Percentiles rank a stretch among this genome's conserved stretches.
These are phyloP conservation scores for Argyra leucocephala DNA, from an alignment of 2,888 invertebrate genomes.

Conservation along the genomic window DNA sequence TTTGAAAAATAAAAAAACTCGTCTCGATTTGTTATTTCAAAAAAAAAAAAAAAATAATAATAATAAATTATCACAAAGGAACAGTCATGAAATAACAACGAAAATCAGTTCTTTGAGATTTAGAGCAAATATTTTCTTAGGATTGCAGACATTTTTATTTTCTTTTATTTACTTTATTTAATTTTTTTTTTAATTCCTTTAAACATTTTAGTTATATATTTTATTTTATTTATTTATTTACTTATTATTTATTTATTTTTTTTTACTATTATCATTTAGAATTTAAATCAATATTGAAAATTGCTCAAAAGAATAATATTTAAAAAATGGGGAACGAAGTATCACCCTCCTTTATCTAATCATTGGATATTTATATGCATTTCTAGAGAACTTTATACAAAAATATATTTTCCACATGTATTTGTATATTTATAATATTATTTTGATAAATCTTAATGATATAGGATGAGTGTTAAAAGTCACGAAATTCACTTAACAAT, in stretches of 20 bases:
- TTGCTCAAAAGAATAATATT: background rate
- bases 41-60: too few relatives aligned
- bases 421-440: too few relatives aligned
- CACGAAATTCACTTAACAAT: conserved; percentile 1
- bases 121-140: background rate
- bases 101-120: background rate
- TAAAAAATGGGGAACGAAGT: too few relatives aligned
- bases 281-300: background rate
- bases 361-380: too few relatives aligned
- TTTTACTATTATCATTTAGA: background rate
- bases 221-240: background rate
- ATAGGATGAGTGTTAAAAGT: conserved; percentile 3
- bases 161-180: background rate
- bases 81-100: background rate
- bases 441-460: background rate
- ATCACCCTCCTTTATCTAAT: too few relatives aligned
- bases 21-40: too few relatives aligned
- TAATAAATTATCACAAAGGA: too few relatives aligned
- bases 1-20: too few relatives aligned
- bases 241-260: background rate
- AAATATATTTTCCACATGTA: too few relatives aligned
- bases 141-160: background rate
- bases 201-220: background rate
- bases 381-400: too few relatives aligned
- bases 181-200: background rate